A percentile compares a stretch with the other conserved stretches of the same genome.
phyloP scores from a whole-genome alignment of 2,797 vertebrate species.

The Delichon dasypus region DNA sequence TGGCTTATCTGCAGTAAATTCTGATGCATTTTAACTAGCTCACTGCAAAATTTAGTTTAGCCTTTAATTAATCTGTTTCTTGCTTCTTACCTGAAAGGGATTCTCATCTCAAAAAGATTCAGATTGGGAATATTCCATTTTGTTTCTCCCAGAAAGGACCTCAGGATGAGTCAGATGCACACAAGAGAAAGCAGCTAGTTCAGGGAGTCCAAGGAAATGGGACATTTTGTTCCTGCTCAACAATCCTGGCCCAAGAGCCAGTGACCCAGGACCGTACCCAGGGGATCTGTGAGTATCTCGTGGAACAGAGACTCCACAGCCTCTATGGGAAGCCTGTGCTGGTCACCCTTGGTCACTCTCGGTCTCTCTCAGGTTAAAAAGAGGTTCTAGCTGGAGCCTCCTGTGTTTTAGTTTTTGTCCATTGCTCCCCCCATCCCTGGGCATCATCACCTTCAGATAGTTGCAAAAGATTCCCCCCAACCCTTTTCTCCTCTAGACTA shows the following conservation, averaged over 20 bases:
- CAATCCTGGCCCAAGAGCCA: background rate
- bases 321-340: background rate
- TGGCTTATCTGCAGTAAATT: background rate
- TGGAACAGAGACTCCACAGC: background rate
- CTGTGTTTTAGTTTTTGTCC: background rate
- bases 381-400: background rate
- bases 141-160: background rate
- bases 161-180: background rate
- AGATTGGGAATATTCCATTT: background rate
- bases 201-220: background rate
- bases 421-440: background rate
- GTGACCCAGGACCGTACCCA: background rate
- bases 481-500: background rate
- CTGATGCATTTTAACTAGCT: background rate
- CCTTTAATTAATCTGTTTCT: background rate
- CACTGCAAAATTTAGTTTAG: background rate
- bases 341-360: no score
- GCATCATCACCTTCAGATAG: background rate
- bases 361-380: background rate
- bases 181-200: background rate
- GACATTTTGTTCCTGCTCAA: background rate
- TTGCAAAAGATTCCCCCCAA: background rate
- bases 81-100: background rate
- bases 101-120: background rate
- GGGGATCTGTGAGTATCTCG: background rate